Evolutionary conservation across 2,113 vertebrate genomes (phyloP).

Genomic region (Glaucidium brasilianum): DNA sequence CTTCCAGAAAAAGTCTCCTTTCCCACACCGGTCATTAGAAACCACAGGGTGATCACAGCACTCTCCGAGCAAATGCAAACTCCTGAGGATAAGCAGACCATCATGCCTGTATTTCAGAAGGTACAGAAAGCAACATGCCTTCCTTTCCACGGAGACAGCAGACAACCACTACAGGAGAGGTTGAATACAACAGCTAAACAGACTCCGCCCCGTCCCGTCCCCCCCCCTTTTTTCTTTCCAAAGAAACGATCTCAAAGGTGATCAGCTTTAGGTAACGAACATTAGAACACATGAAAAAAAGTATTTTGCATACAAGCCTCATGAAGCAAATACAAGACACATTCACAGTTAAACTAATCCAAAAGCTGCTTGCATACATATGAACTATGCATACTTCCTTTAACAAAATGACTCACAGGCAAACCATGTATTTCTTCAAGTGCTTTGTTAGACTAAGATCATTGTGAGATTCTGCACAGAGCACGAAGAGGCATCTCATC

Average conservation of each 20-base stretch:
- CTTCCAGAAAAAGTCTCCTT: neutral
- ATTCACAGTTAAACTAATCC: neutral
- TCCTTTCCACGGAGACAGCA: neutral
- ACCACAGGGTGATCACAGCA: neutral
- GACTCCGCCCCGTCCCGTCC: neutral
- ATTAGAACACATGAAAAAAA: neutral
- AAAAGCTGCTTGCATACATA: neutral
- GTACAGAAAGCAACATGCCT: neutral
- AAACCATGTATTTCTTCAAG: neutral
- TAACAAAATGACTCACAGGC: neutral
- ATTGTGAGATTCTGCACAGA: neutral
- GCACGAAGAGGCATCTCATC: neutral
- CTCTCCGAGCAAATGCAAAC: accelerated
- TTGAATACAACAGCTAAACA: neutral
- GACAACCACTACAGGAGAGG: neutral
- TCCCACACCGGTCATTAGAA: neutral
- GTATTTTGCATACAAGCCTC: neutral
- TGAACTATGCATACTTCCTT: neutral
- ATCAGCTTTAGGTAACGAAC: neutral
- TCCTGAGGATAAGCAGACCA: neutral
- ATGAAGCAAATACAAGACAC: neutral
- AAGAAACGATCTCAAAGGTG: neutral
- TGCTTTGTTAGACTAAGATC: neutral
- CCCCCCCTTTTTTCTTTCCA: too few relatives aligned
- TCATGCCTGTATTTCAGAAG: neutral